Evolutionary conservation across 1,140 invertebrate genomes (phyloP), one percentile per base, ranked within the genome.

Genomic region (Eupeodes corollae): DNA sequence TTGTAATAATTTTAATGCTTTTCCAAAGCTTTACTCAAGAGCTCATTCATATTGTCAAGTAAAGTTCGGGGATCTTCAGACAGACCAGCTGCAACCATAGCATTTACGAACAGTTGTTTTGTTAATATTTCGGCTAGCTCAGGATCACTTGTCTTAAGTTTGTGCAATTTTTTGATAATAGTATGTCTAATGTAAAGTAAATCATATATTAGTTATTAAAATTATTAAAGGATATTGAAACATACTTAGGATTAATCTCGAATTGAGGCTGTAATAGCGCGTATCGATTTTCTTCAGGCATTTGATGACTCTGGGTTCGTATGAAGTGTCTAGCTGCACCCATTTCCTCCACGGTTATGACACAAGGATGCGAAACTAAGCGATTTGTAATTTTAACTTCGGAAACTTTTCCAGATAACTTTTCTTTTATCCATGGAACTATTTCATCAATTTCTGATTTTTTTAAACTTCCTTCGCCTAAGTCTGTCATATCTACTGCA

Each of bases 291-390:
- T 93, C 89, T 56, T 93, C 88, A 1, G 81, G 79, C 26, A 94
- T 72, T 55, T 84, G 80, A 59, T 89, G 82, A 43, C 87, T 80
- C 57, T 93, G 88, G 5, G 91, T 92, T 41, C 86, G 78, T 46
- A 98, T 83, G 58, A 98, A 96, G 69, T 98, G 93, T 49, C 94
- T 73, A 0, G 92, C 92, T 10, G 90, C 87, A 1, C 88, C 91
- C 91, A 98, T 96, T 70, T 98, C 92, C 57, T 90, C 84, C 1
- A 96, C 88, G 2, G 91, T 94, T 0, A 98, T 79, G 1, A 95
- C 85, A 67, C 91, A 96, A 0, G 94, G 93, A 74, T 98, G 91
- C 2, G 79, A 78, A 48, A 89, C 88, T 14, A 97, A 68, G 32
- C 86, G 79, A 21, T 81, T 80, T 1, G 91, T 97, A 1, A 87